Evolutionary conservation across 1,140 invertebrate genomes (phyloP), one percentile per base, ranked within the genome.

Genomic region (Metopolophium dirhodum): DNA sequence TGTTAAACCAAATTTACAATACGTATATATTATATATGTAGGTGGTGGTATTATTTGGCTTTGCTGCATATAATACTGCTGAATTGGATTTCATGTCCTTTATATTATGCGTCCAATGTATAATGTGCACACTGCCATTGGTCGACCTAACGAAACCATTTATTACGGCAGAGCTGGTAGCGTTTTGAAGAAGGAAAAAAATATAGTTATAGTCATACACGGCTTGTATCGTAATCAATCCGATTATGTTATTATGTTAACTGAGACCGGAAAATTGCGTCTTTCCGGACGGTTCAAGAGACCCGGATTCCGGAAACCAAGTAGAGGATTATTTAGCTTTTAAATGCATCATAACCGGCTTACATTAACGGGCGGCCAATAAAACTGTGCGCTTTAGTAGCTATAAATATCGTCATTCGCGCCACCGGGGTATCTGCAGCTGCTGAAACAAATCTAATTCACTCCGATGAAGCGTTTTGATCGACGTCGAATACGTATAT

Each of bases 201-300:
- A 57, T 49, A 54, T 77, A 54, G 14, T 49, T 23, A 77, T 77
- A 77, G 35, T 41, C 77, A n/a, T 85, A 83, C 3, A 41, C n/a
- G 7, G 47, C 91, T 54, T 51, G 91, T 18, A 93, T 9, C 91
- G 82, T 93, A 93, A 93, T 86, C 91, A 93, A 93, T 93, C 91
- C 91, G 91, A 93, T 93, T 93, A 93, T 57, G 91, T 93, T 93
- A 93, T 93, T 93, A 93, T 54, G 91, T 93, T 93, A 93, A 93
- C 91, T 41, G 91, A 85, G 91, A 86, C 91, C 91, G 91, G 91
- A 93, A 93, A 93, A 93, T 93, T 86, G 91, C 91, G 91, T 93
- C 91, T 93, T 93, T 93, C 82, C 91, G 45, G 82, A 93, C 91
- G 77, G 91, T 92, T 92, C 91, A 85, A 92, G 91, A 85, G 91